Evolutionary conservation across 1,140 invertebrate species (phyloP), one percentile per base, ranked within the genome.

Genomic region (Microplitis mediator): DNA sequence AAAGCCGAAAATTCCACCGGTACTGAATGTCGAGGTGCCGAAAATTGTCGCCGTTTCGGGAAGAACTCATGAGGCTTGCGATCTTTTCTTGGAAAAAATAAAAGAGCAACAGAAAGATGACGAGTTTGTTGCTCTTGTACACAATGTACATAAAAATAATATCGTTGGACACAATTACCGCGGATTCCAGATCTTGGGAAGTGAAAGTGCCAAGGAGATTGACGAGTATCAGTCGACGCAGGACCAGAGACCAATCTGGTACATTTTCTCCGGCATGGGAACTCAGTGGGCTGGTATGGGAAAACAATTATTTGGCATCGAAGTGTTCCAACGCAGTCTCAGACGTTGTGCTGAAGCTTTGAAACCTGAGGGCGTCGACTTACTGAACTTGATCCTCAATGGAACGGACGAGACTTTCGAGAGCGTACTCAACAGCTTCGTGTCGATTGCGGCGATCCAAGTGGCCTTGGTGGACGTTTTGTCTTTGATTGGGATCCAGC

Each of bases 281-380:
- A 93, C 93, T 50, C 97, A 99, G 87, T 99, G 97, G 97, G 88
- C 92, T 58, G 95, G 95, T 73, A 99, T 99, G 97, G 97, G 91
- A 4, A 91, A 92, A 80, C 89, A 93, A 23, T 87, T 99, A 50
- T 92, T 98, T 89, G 80, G 88, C 51, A 88, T 99, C 50, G 92
- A 95, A 60, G 84, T 88, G 0, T 99, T 99, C 85, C 90, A 91
- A 52, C 87, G 91, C 35, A 93, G 93, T 39, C 92, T 99, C 67
- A 86, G 91, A 74, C 91, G 91, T 65, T 94, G 92, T 69, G 92
- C 94, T 4, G 91, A 92, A 61, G 90, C 92, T 3, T 85, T 99
- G 0, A 90, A 91, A 76, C 91, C 92, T 3, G 91, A 93, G 80
- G 93, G 92, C 11, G 77, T 98, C 4, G 94, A 98, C 83, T 88